Evolutionary conservation across 2,888 invertebrate species (phyloP).

Genomic region (Hydrotaea cyrtoneurina): DNA sequence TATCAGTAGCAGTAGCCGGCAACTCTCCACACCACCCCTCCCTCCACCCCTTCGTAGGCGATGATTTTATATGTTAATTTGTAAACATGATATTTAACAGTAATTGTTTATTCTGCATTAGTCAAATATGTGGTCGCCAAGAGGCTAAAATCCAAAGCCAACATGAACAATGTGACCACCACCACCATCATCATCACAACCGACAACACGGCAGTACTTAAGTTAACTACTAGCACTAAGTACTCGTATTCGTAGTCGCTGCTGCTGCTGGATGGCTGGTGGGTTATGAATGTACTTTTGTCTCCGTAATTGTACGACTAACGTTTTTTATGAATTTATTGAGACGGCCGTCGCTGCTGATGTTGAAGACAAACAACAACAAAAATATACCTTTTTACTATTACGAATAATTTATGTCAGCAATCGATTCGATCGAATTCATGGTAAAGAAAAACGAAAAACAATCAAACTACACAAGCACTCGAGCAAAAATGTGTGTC

Average conservation of each 20-base stretch:
- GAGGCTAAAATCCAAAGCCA: conserved; percentile 7
- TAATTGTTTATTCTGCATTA: conserved; percentile 4
- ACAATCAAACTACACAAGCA: neutral
- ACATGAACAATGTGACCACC: conserved; percentile 20
- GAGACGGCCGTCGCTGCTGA: neutral
- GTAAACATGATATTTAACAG: conserved; percentile 43
- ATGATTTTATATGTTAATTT: conserved; percentile 40
- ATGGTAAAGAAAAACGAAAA: neutral
- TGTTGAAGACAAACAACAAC: neutral
- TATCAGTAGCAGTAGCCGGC: neutral
- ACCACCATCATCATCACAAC: no score
- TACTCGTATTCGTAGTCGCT: conserved; percentile 2
- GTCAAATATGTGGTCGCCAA: neutral
- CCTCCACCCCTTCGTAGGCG: neutral
- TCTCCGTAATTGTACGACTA: conserved; percentile 12
- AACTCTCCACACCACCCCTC: neutral
- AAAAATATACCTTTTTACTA: neutral
- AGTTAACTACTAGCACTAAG: neutral
- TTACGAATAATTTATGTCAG: conserved; percentile 21
- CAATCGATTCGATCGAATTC: conserved; percentile 29
- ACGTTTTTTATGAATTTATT: conserved; percentile 9
- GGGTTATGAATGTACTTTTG: conserved; percentile 10
- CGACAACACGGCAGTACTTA: no score
- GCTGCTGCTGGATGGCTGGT: neutral
- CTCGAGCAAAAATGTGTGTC: conserved; percentile 7